Evolutionary conservation across 2,797 vertebrate species (phyloP).

Genomic region (Periparus ater): DNA sequence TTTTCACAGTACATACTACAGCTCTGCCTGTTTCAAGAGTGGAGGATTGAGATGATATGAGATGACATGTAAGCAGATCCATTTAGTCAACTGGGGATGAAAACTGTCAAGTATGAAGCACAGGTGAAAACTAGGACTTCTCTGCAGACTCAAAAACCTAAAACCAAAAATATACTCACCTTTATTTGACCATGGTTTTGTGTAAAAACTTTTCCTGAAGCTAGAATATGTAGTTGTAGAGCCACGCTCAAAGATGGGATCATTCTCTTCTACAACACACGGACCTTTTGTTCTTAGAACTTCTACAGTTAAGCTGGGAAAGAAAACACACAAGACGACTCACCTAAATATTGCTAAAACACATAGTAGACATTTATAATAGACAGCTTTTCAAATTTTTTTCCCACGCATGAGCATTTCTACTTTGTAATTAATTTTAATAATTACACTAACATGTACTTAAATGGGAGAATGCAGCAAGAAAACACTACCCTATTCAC

Average conservation of each 20-base stretch:
- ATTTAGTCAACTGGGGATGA: not conserved
- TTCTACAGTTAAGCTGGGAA: conserved; percentile 92
- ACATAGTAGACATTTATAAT: not conserved
- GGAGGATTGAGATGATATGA: not conserved
- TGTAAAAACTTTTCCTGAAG: conserved; percentile 88
- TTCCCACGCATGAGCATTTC: not conserved
- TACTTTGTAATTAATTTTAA: not conserved
- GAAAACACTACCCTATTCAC: not conserved
- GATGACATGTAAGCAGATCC: accelerated
- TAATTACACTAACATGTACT: not conserved
- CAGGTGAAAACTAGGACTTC: not conserved
- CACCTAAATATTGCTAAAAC: not conserved
- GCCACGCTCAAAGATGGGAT: conserved; percentile 96
- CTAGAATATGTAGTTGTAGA: conserved; percentile 97
- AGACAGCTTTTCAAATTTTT: not conserved
- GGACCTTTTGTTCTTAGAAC: conserved; percentile 90
- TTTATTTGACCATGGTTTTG: conserved; percentile 93
- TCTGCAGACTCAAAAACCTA: not conserved
- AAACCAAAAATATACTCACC: conserved; percentile 73
- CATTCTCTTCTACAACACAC: conserved; percentile 85
- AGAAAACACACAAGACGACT: not conserved
- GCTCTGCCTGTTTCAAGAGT: not conserved
- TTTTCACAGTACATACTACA: not conserved
- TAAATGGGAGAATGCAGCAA: not conserved
- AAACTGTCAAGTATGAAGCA: not conserved